phyloP scores from a whole-genome alignment of 2,797 vertebrate genomes.

The Lagodon rhomboides region DNA sequence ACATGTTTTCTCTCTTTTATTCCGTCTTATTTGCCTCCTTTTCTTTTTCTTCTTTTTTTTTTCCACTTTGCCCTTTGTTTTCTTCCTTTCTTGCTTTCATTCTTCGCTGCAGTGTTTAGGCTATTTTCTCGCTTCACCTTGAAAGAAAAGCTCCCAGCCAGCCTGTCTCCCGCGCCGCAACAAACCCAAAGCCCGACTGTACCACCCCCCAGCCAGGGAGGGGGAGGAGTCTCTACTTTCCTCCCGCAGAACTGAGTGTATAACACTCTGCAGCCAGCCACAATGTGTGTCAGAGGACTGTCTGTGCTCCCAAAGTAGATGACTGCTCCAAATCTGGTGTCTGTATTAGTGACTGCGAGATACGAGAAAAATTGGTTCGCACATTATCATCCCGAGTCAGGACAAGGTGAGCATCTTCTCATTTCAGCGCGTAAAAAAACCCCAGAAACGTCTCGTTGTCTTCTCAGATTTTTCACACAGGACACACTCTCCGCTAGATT shows the following conservation, averaged over 20 bases:
- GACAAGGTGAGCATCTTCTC: conserved; percentile 79
- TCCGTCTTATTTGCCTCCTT: not conserved
- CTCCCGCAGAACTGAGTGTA: conserved; percentile 81
- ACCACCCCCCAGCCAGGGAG: conserved; percentile 60
- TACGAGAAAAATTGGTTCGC: conserved; percentile 64
- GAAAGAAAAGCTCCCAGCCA: conserved; percentile 70
- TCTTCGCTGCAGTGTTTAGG: conserved; percentile 48
- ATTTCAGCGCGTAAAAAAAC: not conserved
- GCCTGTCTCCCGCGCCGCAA: conserved; percentile 69
- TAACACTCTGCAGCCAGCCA: conserved; percentile 89
- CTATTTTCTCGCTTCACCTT: conserved; percentile 76
- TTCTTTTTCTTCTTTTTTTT: not conserved
- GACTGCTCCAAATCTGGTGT: conserved; percentile 76
- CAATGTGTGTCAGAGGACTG: conserved; percentile 92
- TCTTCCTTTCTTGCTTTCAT: not conserved
- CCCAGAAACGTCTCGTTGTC: not conserved
- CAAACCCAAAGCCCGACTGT: conserved; percentile 64
- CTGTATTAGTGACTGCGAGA: conserved; percentile 77
- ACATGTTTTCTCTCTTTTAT: not conserved
- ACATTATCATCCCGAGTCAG: conserved; percentile 69
- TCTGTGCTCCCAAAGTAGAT: conserved; percentile 87
- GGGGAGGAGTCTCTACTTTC: conserved; percentile 85
- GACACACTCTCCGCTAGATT: not conserved
- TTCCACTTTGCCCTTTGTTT: not conserved
- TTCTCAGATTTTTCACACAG: not conserved